phyloP scores from a whole-genome alignment of 2,113 vertebrate genomes.

The Cryptomyrus ogoouensis region DNA sequence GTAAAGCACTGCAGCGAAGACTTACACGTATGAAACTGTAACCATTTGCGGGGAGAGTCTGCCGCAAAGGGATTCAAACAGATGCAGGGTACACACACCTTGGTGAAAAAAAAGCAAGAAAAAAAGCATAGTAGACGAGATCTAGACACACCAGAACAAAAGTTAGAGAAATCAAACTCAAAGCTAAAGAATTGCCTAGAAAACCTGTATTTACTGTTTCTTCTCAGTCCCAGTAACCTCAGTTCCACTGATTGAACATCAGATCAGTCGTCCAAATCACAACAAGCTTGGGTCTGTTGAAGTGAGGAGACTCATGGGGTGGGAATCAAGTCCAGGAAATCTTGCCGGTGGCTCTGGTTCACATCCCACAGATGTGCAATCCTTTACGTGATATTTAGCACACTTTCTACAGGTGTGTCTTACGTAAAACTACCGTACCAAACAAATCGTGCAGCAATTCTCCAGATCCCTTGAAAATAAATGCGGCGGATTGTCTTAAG shows the following conservation, averaged over 20 bases:
- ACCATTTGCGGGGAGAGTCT: neutral
- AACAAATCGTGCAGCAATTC: slow-evolving; percentile 30
- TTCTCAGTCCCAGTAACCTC: neutral
- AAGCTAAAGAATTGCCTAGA: neutral
- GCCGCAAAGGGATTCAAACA: neutral
- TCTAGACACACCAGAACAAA: neutral
- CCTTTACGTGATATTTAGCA: neutral
- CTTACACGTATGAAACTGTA: neutral
- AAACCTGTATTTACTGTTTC: neutral
- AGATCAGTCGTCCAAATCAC: neutral
- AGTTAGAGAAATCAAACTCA: neutral
- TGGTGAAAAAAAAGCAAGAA: neutral
- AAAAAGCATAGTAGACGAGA: neutral
- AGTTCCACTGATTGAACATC: neutral
- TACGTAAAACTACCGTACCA: neutral
- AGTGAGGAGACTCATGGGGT: neutral
- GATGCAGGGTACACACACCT: neutral
- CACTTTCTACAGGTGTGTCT: neutral
- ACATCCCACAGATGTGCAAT: neutral
- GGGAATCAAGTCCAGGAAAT: neutral
- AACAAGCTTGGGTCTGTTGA: neutral
- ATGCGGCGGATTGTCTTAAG: slow-evolving; percentile 36
- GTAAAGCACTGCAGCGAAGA: neutral
- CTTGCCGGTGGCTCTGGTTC: neutral
- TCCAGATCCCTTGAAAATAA: slow-evolving; percentile 24